These are phyloP conservation scores for Proctacanthus coquilletti DNA, from an alignment of 1,140 invertebrate genomes.

Conservation along the genomic window DNA sequence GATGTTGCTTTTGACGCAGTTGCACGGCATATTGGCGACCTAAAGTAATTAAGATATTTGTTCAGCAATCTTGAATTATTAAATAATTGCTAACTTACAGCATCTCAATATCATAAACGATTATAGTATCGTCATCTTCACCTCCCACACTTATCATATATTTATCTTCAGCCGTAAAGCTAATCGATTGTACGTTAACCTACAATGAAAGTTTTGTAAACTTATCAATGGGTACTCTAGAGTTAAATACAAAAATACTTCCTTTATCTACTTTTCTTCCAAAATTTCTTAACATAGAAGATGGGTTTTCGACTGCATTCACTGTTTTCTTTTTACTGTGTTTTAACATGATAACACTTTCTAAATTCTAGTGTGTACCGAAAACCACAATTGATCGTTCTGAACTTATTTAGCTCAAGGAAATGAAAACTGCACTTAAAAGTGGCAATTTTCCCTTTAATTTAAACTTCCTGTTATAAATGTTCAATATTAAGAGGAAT, in stretches of 20 bases:
- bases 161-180: slow-evolving; percentile 63
- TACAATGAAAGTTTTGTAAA: slow-evolving; percentile 11
- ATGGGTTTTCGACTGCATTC: too few relatives aligned
- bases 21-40: slow-evolving; percentile 43
- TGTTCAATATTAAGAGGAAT: too few relatives aligned
- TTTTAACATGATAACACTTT: too few relatives aligned
- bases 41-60: slow-evolving; percentile 7
- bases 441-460: too few relatives aligned
- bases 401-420: too few relatives aligned
- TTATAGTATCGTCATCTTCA: slow-evolving; percentile 68
- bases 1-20: slow-evolving; percentile 46
- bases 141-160: slow-evolving; percentile 77
- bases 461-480: too few relatives aligned
- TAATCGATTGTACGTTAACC: slow-evolving; percentile 62
- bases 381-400: too few relatives aligned
- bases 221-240: too few relatives aligned
- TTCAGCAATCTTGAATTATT: background rate
- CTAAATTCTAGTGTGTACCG: too few relatives aligned
- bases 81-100: slow-evolving; percentile 22
- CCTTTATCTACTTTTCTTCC: background rate
- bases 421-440: too few relatives aligned
- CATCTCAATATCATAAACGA: slow-evolving; percentile 52
- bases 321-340: too few relatives aligned
- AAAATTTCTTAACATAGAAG: background rate
- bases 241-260: too few relatives aligned